A percentile compares a stretch with the other conserved stretches of the same genome.
phyloP scores from a whole-genome alignment of 2,888 invertebrate genomes.

The Papilio gigon region DNA sequence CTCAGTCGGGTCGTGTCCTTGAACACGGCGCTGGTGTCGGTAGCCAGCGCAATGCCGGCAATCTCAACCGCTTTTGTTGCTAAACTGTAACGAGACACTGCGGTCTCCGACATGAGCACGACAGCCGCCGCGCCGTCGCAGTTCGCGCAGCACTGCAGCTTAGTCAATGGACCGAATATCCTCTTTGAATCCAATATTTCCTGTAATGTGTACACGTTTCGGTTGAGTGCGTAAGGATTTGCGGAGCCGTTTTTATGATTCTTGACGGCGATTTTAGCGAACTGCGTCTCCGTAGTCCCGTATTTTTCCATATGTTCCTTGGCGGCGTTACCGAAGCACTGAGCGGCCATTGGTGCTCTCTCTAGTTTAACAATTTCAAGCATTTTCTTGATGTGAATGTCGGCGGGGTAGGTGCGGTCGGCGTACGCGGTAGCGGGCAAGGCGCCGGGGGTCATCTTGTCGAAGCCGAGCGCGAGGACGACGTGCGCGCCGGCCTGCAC shows the following conservation, averaged over 20 bases:
- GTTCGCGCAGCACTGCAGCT: conserved; percentile 98
- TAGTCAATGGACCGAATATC: conserved; percentile 95
- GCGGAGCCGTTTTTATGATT: conserved; percentile 98
- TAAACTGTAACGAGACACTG: conserved; percentile 92
- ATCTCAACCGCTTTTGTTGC: conserved; percentile 95
- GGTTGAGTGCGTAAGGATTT: conserved; percentile 98
- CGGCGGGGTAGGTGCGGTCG: conserved; percentile 94
- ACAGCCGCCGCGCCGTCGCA: conserved; percentile 98
- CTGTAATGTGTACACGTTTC: conserved; percentile 93
- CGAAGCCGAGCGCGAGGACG: conserved; percentile 96
- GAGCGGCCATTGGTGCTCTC: conserved; percentile 93
- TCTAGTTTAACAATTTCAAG: conserved; percentile 90
- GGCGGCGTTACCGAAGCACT: conserved; percentile 98
- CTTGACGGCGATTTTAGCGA: conserved; percentile 98
- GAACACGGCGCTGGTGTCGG: conserved; percentile 94
- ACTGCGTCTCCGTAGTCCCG: conserved; percentile 95
- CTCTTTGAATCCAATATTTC: conserved; percentile 95
- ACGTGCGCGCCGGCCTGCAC: conserved; percentile 96
- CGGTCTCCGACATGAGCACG: conserved; percentile 95
- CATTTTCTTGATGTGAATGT: conserved; percentile 93
- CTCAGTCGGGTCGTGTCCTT: conserved; percentile 88
- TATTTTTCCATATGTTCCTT: conserved; percentile 97
- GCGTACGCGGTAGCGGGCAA: conserved; percentile 86
- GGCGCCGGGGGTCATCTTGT: conserved; percentile 98
- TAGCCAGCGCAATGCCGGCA: conserved; percentile 97